Conservation (phyloP, 2,888 invertebrate genomes). For the Drosophila colorata region DNA sequence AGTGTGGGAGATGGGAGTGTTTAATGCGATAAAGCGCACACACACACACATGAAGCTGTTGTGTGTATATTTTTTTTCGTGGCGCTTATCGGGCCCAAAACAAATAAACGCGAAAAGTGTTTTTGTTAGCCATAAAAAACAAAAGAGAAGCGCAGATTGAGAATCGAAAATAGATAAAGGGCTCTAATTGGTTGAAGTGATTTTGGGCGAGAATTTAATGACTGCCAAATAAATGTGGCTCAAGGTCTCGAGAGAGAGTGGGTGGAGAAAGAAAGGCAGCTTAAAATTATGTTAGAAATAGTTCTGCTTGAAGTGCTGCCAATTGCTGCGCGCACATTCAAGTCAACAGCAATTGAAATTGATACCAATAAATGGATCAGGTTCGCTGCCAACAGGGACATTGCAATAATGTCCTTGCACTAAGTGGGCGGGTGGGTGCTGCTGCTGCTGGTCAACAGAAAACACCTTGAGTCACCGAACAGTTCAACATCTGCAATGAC, state of each 20-base stretch:
- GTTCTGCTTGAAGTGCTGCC: constrained; percentile 26
- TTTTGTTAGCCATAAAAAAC: constrained; percentile 34
- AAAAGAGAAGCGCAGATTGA: background rate
- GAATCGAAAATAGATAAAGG: constrained; percentile 62
- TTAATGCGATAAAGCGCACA: constrained; percentile 30
- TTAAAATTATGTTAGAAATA: background rate
- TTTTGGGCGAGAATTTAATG: constrained; percentile 41
- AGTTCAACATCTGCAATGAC: constrained; percentile 46
- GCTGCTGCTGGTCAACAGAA: constrained; percentile 11
- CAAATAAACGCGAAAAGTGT: constrained; percentile 60
- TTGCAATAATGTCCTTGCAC: constrained; percentile 44
- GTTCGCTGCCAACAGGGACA: constrained; percentile 14
- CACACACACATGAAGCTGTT: background rate
- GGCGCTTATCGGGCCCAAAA: constrained; percentile 48
- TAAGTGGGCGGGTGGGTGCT: no score
- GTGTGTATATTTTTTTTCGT: no score
- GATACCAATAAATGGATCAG: constrained; percentile 46
- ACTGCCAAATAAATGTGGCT: constrained; percentile 48
- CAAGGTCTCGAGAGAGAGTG: constrained; percentile 33
- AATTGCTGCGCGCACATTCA: constrained; percentile 21
- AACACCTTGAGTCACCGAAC: constrained; percentile 36
- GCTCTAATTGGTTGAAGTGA: constrained; percentile 72
- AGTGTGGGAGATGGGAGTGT: constrained; percentile 19
- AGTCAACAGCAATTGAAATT: constrained; percentile 53
- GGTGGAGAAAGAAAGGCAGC: background rate